Evolutionary conservation across 2,113 vertebrate genomes (phyloP).

Genomic region (Cacatua alba): DNA sequence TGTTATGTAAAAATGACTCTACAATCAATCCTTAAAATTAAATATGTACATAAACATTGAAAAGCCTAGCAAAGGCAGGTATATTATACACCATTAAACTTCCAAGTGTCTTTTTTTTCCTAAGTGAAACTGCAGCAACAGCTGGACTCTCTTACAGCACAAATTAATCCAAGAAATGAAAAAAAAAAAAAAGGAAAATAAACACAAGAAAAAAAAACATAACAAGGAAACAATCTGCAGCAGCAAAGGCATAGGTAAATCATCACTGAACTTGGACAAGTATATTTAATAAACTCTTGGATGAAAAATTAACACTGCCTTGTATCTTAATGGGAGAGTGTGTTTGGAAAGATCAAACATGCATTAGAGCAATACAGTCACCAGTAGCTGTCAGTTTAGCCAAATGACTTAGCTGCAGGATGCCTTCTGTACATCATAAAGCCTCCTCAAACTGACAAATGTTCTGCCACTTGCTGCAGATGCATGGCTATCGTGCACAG

Average conservation of each 20-base stretch:
- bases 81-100: not conserved
- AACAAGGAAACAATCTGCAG: not conserved
- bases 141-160: not conserved
- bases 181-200: not conserved
- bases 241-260: not conserved
- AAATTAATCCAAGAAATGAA: not conserved
- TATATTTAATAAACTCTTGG: not conserved
- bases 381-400: slow-evolving; percentile 3
- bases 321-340: not conserved
- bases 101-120: not conserved
- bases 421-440: not conserved
- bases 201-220: not conserved
- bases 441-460: slow-evolving; percentile 16
- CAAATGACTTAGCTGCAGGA: slow-evolving; percentile 39
- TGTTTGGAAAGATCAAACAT: not conserved
- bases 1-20: not conserved
- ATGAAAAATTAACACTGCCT: slow-evolving; percentile 28
- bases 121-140: not conserved
- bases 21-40: not conserved
- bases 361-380: not conserved
- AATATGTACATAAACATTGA: not conserved
- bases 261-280: not conserved
- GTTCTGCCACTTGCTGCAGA: slow-evolving; percentile 7
- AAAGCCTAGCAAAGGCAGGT: not conserved
- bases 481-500: not conserved